phyloP scores from a whole-genome alignment of 2,797 vertebrate genomes.

The Pachyuromys duprasi region DNA sequence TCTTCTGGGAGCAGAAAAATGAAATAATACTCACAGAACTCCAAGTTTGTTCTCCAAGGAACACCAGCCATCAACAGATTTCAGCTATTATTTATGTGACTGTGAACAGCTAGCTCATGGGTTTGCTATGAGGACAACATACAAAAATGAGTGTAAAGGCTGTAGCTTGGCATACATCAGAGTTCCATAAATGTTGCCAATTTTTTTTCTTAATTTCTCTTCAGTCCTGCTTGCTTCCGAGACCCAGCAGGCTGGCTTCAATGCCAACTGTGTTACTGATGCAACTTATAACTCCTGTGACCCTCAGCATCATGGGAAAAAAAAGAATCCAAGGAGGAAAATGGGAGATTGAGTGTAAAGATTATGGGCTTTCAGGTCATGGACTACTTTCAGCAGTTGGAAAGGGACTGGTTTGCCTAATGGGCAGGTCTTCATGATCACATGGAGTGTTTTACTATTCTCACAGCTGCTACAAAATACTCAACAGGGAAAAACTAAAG shows the following conservation, averaged over 20 bases:
- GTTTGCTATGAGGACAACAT: neutral
- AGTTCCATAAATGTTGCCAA: neutral
- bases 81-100: neutral
- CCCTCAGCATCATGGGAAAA: neutral
- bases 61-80: neutral
- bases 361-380: neutral
- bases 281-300: neutral
- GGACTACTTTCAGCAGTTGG: neutral
- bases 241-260: neutral
- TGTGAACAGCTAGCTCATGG: neutral
- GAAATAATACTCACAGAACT: neutral
- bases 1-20: neutral
- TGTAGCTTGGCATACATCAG: neutral
- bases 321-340: neutral
- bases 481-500: neutral
- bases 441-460: neutral
- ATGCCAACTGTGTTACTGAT: neutral
- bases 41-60: neutral
- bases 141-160: neutral
- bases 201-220: neutral
- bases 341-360: neutral
- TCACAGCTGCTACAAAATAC: neutral
- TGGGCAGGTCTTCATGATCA: rapidly evolving
- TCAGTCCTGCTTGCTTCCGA: neutral
- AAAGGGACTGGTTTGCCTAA: rapidly evolving